Percentiles rank a stretch among this genome's conserved stretches.
These are phyloP conservation scores for Drosophila bocqueti DNA, from an alignment of 1,140 invertebrate species.

Conservation along the genomic window DNA sequence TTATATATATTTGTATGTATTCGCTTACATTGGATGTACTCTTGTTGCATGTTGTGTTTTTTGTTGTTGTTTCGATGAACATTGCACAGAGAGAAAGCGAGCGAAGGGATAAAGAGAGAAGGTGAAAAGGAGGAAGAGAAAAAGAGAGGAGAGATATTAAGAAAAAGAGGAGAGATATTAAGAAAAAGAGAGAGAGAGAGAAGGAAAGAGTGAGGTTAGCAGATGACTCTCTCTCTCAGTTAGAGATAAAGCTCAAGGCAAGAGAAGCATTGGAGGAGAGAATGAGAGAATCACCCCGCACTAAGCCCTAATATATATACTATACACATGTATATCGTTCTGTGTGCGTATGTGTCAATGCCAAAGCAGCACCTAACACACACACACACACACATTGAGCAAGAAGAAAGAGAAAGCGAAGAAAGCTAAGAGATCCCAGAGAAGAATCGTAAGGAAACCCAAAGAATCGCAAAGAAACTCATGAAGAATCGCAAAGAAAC, in stretches of 20 bases:
- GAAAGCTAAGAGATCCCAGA: background rate
- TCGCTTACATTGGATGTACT: constrained; percentile 52
- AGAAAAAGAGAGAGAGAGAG: background rate
- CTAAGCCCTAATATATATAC: constrained; percentile 8
- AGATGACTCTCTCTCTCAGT: background rate
- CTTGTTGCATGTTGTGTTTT: constrained; percentile 55
- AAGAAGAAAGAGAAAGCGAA: background rate
- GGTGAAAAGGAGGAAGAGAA: background rate
- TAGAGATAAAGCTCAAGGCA: background rate
- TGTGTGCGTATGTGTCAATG: constrained; percentile 22
- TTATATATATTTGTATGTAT: constrained; percentile 38
- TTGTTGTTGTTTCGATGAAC: constrained; percentile 48
- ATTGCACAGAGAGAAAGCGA: constrained; percentile 32
- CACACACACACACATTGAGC: background rate
- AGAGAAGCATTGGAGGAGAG: background rate
- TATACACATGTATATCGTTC: constrained; percentile 5
- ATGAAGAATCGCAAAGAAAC: background rate
- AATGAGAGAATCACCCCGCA: background rate
- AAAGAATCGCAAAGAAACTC: background rate
- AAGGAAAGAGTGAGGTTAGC: no score
- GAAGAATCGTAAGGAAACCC: background rate
- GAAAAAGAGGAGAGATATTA: background rate
- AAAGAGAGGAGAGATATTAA: no score
- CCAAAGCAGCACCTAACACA: constrained; percentile 12
- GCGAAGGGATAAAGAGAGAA: background rate